Base-by-base conservation (phyloP, 2,797 vertebrate genomes). In the Okamejei kenojei region DNA sequence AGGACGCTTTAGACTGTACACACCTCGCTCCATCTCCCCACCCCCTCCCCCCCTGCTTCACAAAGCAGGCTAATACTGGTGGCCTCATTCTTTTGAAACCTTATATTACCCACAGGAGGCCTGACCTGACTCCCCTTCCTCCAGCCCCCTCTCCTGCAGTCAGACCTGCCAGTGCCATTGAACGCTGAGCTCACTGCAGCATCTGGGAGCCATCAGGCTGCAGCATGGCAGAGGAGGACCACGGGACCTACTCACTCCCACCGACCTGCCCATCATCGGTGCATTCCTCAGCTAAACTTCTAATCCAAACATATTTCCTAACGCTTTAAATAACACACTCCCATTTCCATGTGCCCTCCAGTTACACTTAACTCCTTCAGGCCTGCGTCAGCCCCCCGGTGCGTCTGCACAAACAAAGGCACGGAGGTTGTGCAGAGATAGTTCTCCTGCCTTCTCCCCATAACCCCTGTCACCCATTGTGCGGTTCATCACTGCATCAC, bases 121-220 rank as follows among this genome's bases (percentile, higher is more conserved):
- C 93, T 93, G 93, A 95, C 94, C 95, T 94, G 93, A 94, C 95
- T 94, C 35, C 0, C 93, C 94, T 94, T 95, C 93, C 94, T 93
- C 94, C 94, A 84, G 74, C 93, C 94, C 94, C 94, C 95, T 79
- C 19, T 93, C 94, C 80, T 93, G 32, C 77, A 63, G 94, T 94
- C 76, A 81, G 8, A 9, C 94, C 93, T 93, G 81, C n/a, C 95
- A 94, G 94, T 94, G 93, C 93, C 94, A 93, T 94, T 94, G 93
- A 93, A n/a, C 93, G 93, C 94, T 94, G 94, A 94, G 94, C 94
- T 95, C 76, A 93, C 94, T 93, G 93, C 94, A 97, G 96, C 97
- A 97, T 97, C 96, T 97, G 96, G 96, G 96, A 97, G 95, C 95
- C 95, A 96, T 96, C 96, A 96, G 96, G 95, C 95, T 21, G 9